These are phyloP conservation scores for Myotis davidii DNA, from an alignment of 2,113 vertebrate species.

Conservation along the genomic window DNA sequence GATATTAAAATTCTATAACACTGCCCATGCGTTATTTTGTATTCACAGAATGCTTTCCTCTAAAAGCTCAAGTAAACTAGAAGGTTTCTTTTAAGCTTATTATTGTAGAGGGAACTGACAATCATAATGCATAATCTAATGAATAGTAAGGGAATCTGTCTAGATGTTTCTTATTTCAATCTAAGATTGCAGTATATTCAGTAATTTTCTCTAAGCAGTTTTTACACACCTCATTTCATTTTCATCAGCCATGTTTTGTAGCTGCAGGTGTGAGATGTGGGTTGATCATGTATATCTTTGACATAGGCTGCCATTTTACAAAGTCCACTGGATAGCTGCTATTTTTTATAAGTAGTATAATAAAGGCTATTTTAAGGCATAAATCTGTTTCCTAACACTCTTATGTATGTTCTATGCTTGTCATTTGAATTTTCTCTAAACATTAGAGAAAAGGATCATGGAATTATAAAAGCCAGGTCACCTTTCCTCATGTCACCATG, in stretches of 20 bases:
- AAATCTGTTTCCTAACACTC: background rate
- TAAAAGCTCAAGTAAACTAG: constrained; percentile 24
- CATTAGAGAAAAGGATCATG: background rate
- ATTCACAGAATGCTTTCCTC: constrained; percentile 36
- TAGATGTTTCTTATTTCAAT: background rate
- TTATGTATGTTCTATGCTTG: background rate
- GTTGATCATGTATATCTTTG: background rate
- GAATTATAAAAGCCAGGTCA: constrained; percentile 27
- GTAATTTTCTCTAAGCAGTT: constrained; percentile 51
- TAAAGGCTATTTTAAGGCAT: constrained; percentile 23
- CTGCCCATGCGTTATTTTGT: constrained; percentile 32
- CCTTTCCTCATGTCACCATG: background rate
- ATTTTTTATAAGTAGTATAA: constrained; percentile 23
- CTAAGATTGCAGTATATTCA: constrained; percentile 23
- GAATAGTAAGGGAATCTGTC: background rate
- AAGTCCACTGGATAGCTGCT: background rate
- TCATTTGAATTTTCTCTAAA: constrained; percentile 8
- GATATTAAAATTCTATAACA: background rate
- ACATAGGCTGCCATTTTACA: background rate
- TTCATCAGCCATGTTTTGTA: constrained; percentile 39
- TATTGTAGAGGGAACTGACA: background rate
- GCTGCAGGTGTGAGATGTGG: constrained; percentile 35
- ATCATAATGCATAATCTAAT: constrained; percentile 31
- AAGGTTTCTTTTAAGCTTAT: background rate
- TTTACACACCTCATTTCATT: constrained; percentile 49